Evolutionary conservation across 2,888 invertebrate species (phyloP).

Genomic region (Limnephilus marmoratus): DNA sequence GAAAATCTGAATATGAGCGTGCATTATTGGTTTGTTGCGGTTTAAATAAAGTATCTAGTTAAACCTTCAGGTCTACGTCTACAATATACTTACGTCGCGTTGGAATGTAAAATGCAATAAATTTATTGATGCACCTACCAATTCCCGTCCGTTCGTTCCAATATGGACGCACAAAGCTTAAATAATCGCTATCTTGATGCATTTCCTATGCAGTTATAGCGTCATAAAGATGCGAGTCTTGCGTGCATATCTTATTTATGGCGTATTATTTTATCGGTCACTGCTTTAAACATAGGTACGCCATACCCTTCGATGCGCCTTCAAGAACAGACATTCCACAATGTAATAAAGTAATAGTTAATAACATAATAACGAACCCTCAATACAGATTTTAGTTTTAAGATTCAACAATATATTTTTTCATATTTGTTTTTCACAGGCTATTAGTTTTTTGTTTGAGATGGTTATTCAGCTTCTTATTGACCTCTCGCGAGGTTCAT

Average conservation of each 20-base stretch:
- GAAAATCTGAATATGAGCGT: no score
- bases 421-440: not conserved
- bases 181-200: not conserved
- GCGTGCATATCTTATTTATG: not conserved
- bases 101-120: not conserved
- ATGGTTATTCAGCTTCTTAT: not conserved
- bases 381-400: not conserved
- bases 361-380: not conserved
- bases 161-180: constrained; percentile 2
- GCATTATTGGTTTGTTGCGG: no score
- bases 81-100: not conserved
- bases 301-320: not conserved
- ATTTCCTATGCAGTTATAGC: not conserved
- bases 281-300: not conserved
- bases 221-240: not conserved
- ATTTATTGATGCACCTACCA: not conserved
- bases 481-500: not conserved
- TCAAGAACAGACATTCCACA: not conserved
- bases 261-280: not conserved
- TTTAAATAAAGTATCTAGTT: not conserved
- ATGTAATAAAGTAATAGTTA: not conserved
- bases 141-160: not conserved
- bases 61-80: not conserved
- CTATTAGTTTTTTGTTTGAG: not conserved
- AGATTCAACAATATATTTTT: not conserved